phyloP scores from a whole-genome alignment of 2,113 vertebrate genomes.

The Monopterus albus region DNA sequence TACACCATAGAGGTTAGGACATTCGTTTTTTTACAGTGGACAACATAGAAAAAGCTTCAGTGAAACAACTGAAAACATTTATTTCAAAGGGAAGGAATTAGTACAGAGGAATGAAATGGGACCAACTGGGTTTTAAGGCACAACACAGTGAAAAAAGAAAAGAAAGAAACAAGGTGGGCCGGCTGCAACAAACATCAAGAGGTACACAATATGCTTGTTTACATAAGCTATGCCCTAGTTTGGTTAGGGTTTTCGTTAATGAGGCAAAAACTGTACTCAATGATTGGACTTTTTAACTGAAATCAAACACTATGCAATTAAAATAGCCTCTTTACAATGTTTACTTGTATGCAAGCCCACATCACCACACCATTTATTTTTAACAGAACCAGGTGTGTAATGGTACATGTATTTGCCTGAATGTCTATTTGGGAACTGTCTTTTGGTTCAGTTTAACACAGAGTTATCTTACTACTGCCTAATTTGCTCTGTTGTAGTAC shows the following conservation, averaged over 20 bases:
- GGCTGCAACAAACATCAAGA: constrained; percentile 64
- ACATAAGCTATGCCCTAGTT: constrained; percentile 33
- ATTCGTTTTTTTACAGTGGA: constrained; percentile 44
- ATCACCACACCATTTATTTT: constrained; percentile 48
- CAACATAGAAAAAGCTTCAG: constrained; percentile 52
- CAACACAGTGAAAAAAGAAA: constrained; percentile 54
- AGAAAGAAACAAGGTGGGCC: constrained; percentile 63
- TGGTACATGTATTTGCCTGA: constrained; percentile 16
- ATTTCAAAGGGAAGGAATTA: constrained; percentile 58
- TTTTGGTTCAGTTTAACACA: too few species aligned
- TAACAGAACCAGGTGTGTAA: constrained; percentile 55
- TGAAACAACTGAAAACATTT: constrained; percentile 57
- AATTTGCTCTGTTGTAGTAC: too few species aligned
- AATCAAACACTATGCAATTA: not conserved
- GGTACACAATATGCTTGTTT: constrained; percentile 37
- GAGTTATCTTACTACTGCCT: too few species aligned
- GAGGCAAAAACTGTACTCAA: constrained; percentile 3
- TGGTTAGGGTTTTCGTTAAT: constrained; percentile 24
- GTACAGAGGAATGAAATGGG: constrained; percentile 60
- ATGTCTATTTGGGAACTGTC: too few species aligned
- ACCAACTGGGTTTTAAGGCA: constrained; percentile 58
- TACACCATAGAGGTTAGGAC: constrained; percentile 64
- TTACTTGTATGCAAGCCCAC: constrained; percentile 53
- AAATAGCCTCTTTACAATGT: constrained; percentile 22
- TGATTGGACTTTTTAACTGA: not conserved